phyloP scores from a whole-genome alignment of 2,888 invertebrate genomes.

The Helicoverpa assulta region DNA sequence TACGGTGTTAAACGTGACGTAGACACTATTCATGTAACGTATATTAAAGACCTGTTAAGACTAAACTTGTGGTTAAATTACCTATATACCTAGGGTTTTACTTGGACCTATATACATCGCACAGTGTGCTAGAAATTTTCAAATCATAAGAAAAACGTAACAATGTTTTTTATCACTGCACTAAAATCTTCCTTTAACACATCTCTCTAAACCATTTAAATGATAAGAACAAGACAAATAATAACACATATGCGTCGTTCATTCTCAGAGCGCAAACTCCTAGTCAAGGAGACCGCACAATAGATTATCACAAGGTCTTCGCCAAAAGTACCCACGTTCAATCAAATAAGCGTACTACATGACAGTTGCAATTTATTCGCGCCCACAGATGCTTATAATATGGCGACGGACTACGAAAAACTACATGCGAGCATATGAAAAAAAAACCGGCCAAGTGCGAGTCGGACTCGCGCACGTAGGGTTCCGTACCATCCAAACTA shows the following conservation, averaged over 20 bases:
- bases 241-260: constrained; percentile 63
- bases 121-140: neutral
- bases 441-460: too few relatives aligned
- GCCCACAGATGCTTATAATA: constrained; percentile 71
- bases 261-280: constrained; percentile 64
- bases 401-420: constrained; percentile 56
- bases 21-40: constrained; percentile 29
- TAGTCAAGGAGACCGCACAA: constrained; percentile 77
- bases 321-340: constrained; percentile 83
- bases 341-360: constrained; percentile 67
- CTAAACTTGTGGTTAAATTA: constrained; percentile 19
- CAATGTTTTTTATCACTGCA: too few relatives aligned
- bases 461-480: too few relatives aligned
- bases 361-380: constrained; percentile 78
- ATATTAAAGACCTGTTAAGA: constrained; percentile 31
- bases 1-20: constrained; percentile 31
- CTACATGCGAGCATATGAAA: constrained; percentile 16
- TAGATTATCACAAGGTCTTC: constrained; percentile 82
- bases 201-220: constrained; percentile 25
- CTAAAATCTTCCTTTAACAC: neutral
- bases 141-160: too few relatives aligned
- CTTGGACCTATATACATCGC: neutral
- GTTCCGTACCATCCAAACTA: too few relatives aligned
- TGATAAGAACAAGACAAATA: constrained; percentile 53
- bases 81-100: constrained; percentile 13